These are phyloP conservation scores for Sporophila hypoxantha DNA, from an alignment of 2,113 vertebrate genomes.

Conservation along the genomic window DNA sequence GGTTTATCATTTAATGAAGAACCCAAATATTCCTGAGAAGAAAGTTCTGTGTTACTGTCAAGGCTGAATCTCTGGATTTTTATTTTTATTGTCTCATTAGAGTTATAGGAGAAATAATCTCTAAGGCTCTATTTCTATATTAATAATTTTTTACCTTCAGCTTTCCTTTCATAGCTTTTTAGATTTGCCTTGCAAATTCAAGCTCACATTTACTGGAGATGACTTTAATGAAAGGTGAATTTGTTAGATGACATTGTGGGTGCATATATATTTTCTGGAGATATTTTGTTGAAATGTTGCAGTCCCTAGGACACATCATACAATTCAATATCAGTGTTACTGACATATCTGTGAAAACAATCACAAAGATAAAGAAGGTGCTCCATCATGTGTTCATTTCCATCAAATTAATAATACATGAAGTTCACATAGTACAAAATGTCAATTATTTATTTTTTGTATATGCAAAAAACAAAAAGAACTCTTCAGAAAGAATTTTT, in stretches of 20 bases:
- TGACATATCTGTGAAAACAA: constrained; percentile 56
- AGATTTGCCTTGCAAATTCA: constrained; percentile 52
- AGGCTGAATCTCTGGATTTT: constrained; percentile 9
- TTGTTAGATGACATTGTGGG: constrained; percentile 31
- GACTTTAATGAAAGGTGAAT: constrained; percentile 46
- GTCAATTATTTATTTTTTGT: constrained; percentile 62
- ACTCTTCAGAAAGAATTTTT: neutral
- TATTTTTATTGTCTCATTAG: constrained; percentile 45
- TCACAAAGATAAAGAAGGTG: constrained; percentile 58
- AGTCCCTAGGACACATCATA: constrained; percentile 46
- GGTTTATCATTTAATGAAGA: constrained; percentile 8
- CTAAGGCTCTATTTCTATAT: neutral
- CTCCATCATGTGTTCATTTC: constrained; percentile 63
- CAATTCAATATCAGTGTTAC: constrained; percentile 38
- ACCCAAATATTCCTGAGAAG: constrained; percentile 1
- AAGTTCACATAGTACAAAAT: constrained; percentile 60
- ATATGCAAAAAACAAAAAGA: constrained; percentile 9
- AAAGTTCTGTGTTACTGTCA: neutral
- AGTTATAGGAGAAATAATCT: constrained; percentile 14
- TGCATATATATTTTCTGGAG: constrained; percentile 30
- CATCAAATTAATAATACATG: constrained; percentile 66
- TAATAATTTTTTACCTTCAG: constrained; percentile 11
- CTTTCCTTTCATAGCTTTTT: neutral
- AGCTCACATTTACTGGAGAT: constrained; percentile 16
- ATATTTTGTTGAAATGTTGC: constrained; percentile 47